A percentile compares a stretch with the other conserved stretches of the same genome.
phyloP scores from a whole-genome alignment of 2,797 vertebrate genomes.

The Propithecus deckenii region DNA sequence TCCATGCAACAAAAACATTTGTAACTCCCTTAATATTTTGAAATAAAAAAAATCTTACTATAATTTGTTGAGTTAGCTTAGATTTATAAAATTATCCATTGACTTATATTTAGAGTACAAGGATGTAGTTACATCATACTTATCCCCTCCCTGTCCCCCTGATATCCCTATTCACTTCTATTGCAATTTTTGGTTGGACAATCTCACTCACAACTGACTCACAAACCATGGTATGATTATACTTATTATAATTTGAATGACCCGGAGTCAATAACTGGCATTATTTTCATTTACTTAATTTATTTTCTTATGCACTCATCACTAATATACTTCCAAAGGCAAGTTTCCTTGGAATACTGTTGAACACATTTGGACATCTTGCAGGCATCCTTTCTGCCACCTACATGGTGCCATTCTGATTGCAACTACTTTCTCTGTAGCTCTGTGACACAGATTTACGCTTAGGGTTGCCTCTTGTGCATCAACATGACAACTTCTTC shows the following conservation, averaged over 20 bases:
- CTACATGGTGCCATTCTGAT: no score
- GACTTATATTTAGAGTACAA: neutral
- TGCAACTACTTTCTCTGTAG: neutral
- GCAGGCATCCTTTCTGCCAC: no score
- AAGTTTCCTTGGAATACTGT: neutral
- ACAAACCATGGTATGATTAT: neutral
- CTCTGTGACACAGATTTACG: no score
- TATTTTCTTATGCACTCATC: neutral
- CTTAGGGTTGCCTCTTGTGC: neutral
- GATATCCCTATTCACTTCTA: neutral
- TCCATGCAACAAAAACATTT: no score
- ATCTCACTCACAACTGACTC: neutral
- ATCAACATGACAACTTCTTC: neutral
- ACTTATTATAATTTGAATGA: neutral
- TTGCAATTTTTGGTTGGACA: neutral
- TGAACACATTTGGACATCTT: neutral
- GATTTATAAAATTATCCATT: neutral
- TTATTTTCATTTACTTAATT: neutral
- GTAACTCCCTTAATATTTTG: no score
- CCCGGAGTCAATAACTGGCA: neutral
- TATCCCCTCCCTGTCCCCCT: neutral
- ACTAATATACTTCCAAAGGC: neutral
- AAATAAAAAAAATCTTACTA: neutral
- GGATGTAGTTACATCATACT: accelerated
- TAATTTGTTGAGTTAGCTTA: neutral